Base-by-base conservation (phyloP, 2,113 vertebrate species). In the Chloroceryle aenea region DNA sequence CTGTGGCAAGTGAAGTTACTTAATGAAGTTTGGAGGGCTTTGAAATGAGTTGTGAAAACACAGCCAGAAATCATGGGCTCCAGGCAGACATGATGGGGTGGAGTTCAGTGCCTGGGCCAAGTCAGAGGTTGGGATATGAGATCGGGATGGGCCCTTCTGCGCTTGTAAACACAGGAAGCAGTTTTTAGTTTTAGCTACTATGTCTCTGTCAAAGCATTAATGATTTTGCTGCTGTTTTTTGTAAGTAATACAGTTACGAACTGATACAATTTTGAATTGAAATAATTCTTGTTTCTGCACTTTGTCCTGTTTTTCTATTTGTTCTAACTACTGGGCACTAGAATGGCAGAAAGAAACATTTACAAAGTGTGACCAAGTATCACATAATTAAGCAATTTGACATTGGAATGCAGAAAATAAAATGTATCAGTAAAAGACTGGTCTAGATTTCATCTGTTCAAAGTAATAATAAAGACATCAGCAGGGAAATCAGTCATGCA, bases 391-490 rank as follows among this genome's bases (percentile, higher is more conserved):
- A 97, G 92, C 96, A 77, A 96, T 95, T 95, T 98, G 97, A 97
- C 96, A 97, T 29, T 53, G 86, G 97, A 97, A 97, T 62, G 95
- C 94, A 97, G 92, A 80, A 74, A 86, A 92, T 93, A 96, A 97
- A 96, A 96, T 52, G 74, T 85, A 96, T 81, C 72, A 88, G 85
- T 96, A 95, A 98, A 95, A 93, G 92, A 42, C 73, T 82, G 83
- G 96, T 92, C 93, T 85, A 89, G 90, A 75, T 90, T 92, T 97
- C 84, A n/a, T 96, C 96, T 96, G 96, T 95, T 97, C 94, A 96
- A 97, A 97, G 97, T 94, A 83, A 95, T 97, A 98, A 98, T 98
- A 97, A 98, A 98, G 98, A 99, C 97, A 96, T 98, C 98, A 98
- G 97, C 97, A 89, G 95, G 97, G 95, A 97, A 96, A 98, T 97